These are phyloP conservation scores for Drosophila antonietae DNA, from an alignment of 2,888 invertebrate genomes.

Conservation along the genomic window DNA sequence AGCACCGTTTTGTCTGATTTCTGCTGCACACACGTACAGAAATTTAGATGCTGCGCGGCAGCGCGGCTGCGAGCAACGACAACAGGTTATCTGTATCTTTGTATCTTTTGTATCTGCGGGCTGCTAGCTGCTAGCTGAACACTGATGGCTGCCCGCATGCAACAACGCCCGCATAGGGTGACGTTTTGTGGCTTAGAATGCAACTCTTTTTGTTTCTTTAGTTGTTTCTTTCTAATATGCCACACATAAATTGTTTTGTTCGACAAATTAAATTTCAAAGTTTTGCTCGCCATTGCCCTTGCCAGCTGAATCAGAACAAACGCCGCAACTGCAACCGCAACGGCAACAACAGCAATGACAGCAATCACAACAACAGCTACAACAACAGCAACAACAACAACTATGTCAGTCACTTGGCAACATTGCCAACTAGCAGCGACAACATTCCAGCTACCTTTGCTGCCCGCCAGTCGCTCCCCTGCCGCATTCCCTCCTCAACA, in stretches of 20 bases:
- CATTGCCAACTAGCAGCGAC: conserved; percentile 76
- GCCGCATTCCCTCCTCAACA: conserved; percentile 3
- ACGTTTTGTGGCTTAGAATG: conserved; percentile 29
- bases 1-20: conserved; percentile 74
- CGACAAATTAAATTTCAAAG: conserved; percentile 72
- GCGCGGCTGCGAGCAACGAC: conserved; percentile 6
- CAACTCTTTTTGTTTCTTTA: conserved; percentile 24
- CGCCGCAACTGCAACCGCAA: conserved; percentile 30
- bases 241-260: conserved; percentile 67
- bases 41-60: conserved; percentile 32
- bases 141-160: conserved; percentile 59
- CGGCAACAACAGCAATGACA: conserved; percentile 31
- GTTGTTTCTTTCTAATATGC: conserved; percentile 58
- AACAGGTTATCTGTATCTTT: conserved; percentile 69
- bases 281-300: conserved; percentile 56
- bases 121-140: conserved; percentile 16
- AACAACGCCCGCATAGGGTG: conserved; percentile 60
- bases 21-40: conserved; percentile 39
- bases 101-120: conserved; percentile 41
- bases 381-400: conserved; percentile 59
- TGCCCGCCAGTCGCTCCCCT: conserved; percentile 18
- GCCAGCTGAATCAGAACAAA: conserved; percentile 35
- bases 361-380: conserved; percentile 52
- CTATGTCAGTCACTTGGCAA: conserved; percentile 78
- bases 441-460: conserved; percentile 73